Evolutionary conservation across 2,113 vertebrate species (phyloP).

Genomic region (Spea bombifrons): DNA sequence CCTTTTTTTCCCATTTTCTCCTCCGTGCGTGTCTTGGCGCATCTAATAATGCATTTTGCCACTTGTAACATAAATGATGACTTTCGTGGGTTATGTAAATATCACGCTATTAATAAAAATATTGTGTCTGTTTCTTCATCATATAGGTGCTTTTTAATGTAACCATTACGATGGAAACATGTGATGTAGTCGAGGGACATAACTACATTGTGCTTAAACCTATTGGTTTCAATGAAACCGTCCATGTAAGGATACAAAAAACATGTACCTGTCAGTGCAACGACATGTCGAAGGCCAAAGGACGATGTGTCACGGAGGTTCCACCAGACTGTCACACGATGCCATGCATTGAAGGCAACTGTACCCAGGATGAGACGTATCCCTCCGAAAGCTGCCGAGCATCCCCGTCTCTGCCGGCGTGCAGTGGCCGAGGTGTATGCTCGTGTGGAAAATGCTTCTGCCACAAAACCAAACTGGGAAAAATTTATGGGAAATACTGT

Average conservation of each 20-base stretch:
- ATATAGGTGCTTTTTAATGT: slow-evolving; percentile 86
- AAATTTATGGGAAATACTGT: slow-evolving; percentile 85
- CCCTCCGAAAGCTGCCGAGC: slow-evolving; percentile 58
- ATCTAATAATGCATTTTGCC: too few species aligned
- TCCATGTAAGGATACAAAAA: slow-evolving; percentile 70
- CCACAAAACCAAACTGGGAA: slow-evolving; percentile 78
- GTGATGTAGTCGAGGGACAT: slow-evolving; percentile 68
- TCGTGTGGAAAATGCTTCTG: slow-evolving; percentile 86
- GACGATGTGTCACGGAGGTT: slow-evolving; percentile 68
- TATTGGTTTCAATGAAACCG: slow-evolving; percentile 93
- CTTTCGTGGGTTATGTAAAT: too few species aligned
- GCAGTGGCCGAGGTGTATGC: slow-evolving; percentile 83
- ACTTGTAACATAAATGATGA: too few species aligned
- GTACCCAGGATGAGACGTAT: slow-evolving; percentile 47
- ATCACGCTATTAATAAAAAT: too few species aligned
- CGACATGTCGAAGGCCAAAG: slow-evolving; percentile 52
- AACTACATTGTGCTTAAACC: slow-evolving; percentile 74
- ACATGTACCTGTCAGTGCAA: slow-evolving; percentile 76
- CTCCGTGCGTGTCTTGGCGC: too few species aligned
- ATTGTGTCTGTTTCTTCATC: slow-evolving; percentile 41
- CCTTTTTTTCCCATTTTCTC: too few species aligned
- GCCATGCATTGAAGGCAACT: slow-evolving; percentile 55
- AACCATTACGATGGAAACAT: slow-evolving; percentile 77
- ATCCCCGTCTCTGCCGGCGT: slow-evolving; percentile 69
- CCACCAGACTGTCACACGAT: slow-evolving; percentile 55